Conservation (phyloP, 2,113 vertebrate genomes). For the Tragulus kanchil region DNA sequence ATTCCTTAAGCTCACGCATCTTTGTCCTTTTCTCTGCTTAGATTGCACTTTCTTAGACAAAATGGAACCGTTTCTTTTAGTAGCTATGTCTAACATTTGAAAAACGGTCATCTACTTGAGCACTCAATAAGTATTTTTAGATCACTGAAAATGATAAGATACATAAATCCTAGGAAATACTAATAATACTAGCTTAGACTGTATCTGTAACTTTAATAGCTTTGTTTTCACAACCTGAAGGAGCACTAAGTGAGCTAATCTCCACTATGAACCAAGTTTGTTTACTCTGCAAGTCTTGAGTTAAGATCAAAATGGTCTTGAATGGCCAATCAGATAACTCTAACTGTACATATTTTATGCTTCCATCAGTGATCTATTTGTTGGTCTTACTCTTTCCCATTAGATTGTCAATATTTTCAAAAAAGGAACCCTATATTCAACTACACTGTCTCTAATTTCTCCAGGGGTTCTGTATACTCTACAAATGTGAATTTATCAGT, state of each 20-base stretch:
- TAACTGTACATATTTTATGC: slow-evolving; percentile 8
- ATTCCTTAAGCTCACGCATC: neutral
- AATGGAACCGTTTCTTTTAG: slow-evolving; percentile 26
- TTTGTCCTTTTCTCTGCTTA: slow-evolving; percentile 29
- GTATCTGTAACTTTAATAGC: slow-evolving; percentile 15
- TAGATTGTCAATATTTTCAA: slow-evolving; percentile 43
- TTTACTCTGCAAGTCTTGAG: slow-evolving; percentile 17
- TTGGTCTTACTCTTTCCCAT: slow-evolving; percentile 41
- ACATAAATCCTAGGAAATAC: slow-evolving; percentile 16
- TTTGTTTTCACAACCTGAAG: neutral
- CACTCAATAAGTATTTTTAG: slow-evolving; percentile 30
- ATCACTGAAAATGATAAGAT: slow-evolving; percentile 15
- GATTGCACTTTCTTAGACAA: slow-evolving; percentile 27
- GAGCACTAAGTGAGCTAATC: slow-evolving; percentile 17
- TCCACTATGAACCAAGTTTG: neutral
- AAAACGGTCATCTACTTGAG: neutral
- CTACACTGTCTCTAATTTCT: slow-evolving; percentile 22
- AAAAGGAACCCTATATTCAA: slow-evolving; percentile 19
- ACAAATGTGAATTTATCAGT: slow-evolving; percentile 28
- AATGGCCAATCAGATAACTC: neutral
- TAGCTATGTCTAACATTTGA: neutral
- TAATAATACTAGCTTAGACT: neutral
- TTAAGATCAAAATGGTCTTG: slow-evolving; percentile 13
- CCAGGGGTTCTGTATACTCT: neutral
- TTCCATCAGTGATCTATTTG: slow-evolving; percentile 1